A percentile compares a stretch with the other conserved stretches of the same genome.
These are phyloP conservation scores for Monochamus alternatus DNA, from an alignment of 2,888 invertebrate genomes.

Conservation along the genomic window DNA sequence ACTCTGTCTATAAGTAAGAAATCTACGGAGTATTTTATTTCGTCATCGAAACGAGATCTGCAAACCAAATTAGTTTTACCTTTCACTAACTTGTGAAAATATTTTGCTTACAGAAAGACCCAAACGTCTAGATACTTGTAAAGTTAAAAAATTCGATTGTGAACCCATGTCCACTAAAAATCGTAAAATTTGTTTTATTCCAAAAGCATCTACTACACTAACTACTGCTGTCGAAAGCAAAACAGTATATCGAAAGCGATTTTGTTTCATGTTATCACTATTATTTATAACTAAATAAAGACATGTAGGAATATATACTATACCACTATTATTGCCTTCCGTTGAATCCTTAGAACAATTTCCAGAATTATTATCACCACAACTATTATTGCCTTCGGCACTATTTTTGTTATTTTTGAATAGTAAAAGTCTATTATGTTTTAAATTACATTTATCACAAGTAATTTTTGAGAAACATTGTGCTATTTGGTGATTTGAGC, in stretches of 20 bases:
- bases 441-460: not conserved
- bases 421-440: not conserved
- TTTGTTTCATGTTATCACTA: not conserved
- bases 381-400: not conserved
- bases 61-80: constrained; percentile 15
- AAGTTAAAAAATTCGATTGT: constrained; percentile 3
- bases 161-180: not conserved
- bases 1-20: constrained; percentile 12
- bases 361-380: not conserved
- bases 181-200: not conserved
- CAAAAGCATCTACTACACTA: not conserved
- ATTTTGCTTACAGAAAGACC: constrained; percentile 1
- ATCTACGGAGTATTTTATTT: constrained; percentile 13
- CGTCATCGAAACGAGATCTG: constrained; percentile 1
- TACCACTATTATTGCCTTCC: not conserved
- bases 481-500: not conserved
- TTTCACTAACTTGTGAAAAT: constrained; percentile 2
- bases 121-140: constrained; percentile 1
- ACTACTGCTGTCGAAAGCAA: constrained; percentile 8
- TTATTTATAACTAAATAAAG: constrained; percentile 9
- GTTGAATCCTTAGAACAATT: not conserved
- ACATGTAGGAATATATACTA: not conserved
- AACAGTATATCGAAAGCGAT: not conserved
- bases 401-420: not conserved
- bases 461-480: constrained; percentile 9